phyloP scores from a whole-genome alignment of 2,888 invertebrate species.

The Pseudococcus viburni region DNA sequence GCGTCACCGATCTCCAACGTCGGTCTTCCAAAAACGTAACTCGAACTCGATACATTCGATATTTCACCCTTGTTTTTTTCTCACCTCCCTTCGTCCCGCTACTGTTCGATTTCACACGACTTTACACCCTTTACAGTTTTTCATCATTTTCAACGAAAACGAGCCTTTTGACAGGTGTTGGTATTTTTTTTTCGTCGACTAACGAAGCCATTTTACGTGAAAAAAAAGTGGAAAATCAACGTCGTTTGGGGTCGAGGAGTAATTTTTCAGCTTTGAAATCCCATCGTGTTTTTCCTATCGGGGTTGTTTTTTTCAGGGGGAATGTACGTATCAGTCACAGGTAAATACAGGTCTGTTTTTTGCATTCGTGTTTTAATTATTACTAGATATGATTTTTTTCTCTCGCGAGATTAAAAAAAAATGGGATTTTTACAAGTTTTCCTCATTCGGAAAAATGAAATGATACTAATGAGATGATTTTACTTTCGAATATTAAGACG shows the following conservation, averaged over 20 bases:
- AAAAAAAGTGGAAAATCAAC: neutral
- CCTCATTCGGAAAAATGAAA: neutral
- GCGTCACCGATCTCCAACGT: neutral
- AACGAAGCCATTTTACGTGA: conserved; percentile 50
- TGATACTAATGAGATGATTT: neutral
- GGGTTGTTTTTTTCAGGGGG: neutral
- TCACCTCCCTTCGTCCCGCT: neutral
- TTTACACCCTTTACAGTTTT: neutral
- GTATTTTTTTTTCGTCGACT: conserved; percentile 37
- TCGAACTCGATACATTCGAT: conserved; percentile 42
- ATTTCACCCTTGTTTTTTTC: conserved; percentile 42
- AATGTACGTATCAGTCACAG: neutral
- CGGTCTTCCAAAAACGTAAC: neutral
- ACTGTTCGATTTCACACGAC: neutral
- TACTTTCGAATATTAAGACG: no score
- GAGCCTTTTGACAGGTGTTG: conserved; percentile 30
- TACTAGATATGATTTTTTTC: neutral
- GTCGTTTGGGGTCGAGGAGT: neutral
- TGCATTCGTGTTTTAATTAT: conserved; percentile 7
- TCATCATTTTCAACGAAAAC: conserved; percentile 5
- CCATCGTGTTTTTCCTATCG: neutral
- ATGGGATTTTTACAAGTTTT: neutral
- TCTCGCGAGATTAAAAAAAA: neutral
- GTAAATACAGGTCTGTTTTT: neutral
- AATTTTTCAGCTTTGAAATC: conserved; percentile 32